Conservation (phyloP, 30 jellyfish, hydroid and myxozoan genomes). For the Catostylus mosaicus region DNA sequence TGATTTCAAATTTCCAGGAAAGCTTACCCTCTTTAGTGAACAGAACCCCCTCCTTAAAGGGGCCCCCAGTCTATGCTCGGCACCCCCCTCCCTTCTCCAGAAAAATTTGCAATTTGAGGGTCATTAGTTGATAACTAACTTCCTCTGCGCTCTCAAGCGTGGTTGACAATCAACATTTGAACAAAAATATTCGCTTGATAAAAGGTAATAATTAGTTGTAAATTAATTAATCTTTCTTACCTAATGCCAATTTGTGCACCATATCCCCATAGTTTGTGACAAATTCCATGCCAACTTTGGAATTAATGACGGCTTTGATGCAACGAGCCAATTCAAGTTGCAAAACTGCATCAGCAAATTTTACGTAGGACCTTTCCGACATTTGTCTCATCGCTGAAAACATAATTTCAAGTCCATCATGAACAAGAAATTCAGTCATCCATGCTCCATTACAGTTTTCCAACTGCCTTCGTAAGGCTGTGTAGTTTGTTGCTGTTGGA, state of each 20-base stretch:
- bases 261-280: slow-evolving; percentile 64
- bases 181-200: neutral
- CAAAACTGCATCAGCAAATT: slow-evolving; percentile 83
- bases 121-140: too few species aligned
- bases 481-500: slow-evolving; percentile 85
- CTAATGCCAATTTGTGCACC: slow-evolving; percentile 61
- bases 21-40: too few species aligned
- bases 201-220: neutral
- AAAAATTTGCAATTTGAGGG: too few species aligned
- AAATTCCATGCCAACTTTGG: slow-evolving; percentile 85
- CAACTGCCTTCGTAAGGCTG: slow-evolving; percentile 73
- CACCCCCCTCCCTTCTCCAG: too few species aligned
- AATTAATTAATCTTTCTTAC: too few species aligned
- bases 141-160: too few species aligned
- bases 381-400: slow-evolving; percentile 77
- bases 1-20: too few species aligned
- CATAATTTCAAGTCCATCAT: slow-evolving; percentile 80
- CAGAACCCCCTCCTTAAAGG: too few species aligned
- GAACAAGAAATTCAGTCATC: slow-evolving; percentile 78
- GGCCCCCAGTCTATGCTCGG: too few species aligned
- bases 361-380: slow-evolving; percentile 61
- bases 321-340: slow-evolving; percentile 76
- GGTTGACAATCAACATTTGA: neutral
- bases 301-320: slow-evolving; percentile 82
- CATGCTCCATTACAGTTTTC: slow-evolving; percentile 65